Base-by-base conservation (phyloP, 1,140 invertebrate species). In the Lanistes nyassanus region DNA sequence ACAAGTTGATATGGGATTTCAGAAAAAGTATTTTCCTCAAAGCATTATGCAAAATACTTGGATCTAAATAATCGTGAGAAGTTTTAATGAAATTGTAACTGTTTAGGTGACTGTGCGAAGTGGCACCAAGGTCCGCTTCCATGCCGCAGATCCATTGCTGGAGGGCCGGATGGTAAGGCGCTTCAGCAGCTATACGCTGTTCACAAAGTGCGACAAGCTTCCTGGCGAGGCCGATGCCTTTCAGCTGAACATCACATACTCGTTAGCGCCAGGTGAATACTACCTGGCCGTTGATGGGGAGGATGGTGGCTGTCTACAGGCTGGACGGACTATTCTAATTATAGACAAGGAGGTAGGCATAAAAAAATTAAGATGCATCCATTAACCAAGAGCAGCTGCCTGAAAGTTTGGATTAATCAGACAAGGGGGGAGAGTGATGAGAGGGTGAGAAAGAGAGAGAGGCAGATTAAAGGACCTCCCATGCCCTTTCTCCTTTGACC, bases 361-460 rank as follows among this genome's bases (percentile, higher is more conserved):
- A 9, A 60, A 9, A 16, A n/a, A 16, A 13, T 55, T 55, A 47
- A 3, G 42, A 1, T 16, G 19, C 42, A 47, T 1, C 1, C 0
- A 16, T 9, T 47, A 47, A 47, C 19, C 0, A 0, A 6, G 42
- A 47, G 5, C 42, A 2, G 23, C 56, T 60, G 56, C 31, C 21
- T 26, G 56, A 6, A 1, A n/a, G 23, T 60, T 21, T 23, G n/a
- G 31, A 26, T 16, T 16, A 60, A 23, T 60, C n/a, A 60, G 11
- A 37, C 21, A 36, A 65, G 29, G n/a, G n/a, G n/a, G n/a, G n/a
- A n/a, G n/a, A n/a, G 34, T 21, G 37, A 37, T 36, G 7, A 58
- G 55, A 58, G n/a, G 58, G 36, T 55, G 2, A 36, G n/a, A 58
- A 31, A 72, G 53, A 71, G 69, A 29, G 53, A 71, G 69, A 56